These are phyloP conservation scores for Rhincodon typus DNA, from an alignment of 2,797 vertebrate species.

Conservation along the genomic window DNA sequence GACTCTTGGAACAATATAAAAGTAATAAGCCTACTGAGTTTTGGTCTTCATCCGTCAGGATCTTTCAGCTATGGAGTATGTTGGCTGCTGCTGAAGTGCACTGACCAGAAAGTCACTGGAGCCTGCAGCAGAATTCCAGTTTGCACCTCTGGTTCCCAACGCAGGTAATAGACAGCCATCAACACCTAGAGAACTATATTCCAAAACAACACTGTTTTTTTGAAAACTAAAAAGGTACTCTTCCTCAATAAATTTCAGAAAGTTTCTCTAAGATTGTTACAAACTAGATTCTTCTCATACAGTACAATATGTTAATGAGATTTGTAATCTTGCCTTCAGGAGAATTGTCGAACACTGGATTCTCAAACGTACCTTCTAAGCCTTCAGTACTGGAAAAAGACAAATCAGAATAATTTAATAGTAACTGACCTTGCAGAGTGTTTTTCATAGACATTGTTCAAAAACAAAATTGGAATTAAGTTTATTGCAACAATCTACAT, in stretches of 20 bases:
- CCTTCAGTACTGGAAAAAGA: conserved; percentile 1
- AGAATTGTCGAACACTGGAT: not conserved
- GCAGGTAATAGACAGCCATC: not conserved
- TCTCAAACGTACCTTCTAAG: not conserved
- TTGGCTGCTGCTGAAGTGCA: not conserved
- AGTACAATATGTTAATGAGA: not conserved
- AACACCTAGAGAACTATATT: not conserved
- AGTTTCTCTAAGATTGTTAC: not conserved
- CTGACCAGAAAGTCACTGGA: not conserved
- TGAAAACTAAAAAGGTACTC: not conserved
- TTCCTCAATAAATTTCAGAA: not conserved
- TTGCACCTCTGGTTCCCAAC: not conserved
- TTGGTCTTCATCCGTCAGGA: not conserved
- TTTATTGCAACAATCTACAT: not conserved
- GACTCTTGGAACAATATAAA: no score
- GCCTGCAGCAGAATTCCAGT: not conserved
- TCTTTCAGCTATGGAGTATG: not conserved
- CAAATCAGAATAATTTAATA: not conserved
- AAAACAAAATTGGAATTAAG: not conserved
- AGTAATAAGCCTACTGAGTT: not conserved
- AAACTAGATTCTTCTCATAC: not conserved
- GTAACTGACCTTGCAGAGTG: not conserved
- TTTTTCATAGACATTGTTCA: not conserved
- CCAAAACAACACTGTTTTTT: not conserved
- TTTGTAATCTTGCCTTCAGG: not conserved